Conservation (phyloP, 2,113 vertebrate genomes). For the Larimichthys crocea region DNA sequence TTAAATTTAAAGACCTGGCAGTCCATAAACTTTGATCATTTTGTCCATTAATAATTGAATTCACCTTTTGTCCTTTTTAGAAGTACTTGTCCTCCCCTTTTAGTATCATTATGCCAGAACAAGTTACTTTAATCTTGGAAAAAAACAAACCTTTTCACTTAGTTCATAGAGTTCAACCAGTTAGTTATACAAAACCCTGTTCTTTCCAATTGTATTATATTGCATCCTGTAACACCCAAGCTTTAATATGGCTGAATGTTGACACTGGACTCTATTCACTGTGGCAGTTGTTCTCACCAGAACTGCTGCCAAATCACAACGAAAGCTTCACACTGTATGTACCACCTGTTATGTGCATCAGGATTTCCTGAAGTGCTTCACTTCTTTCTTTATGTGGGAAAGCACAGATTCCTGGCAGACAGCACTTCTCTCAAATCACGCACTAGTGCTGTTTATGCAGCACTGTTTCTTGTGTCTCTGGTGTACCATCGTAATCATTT, state of each 20-base stretch:
- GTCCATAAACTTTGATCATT: conserved; percentile 30
- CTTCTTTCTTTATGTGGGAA: conserved; percentile 57
- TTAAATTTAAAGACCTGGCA: neutral
- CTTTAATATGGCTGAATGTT: conserved; percentile 49
- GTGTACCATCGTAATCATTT: conserved; percentile 10
- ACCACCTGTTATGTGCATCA: conserved; percentile 76
- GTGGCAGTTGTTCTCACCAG: conserved; percentile 65
- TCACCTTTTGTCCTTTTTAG: neutral
- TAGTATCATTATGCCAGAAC: neutral
- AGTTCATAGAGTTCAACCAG: conserved; percentile 37
- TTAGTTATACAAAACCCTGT: neutral
- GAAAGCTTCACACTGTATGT: conserved; percentile 17
- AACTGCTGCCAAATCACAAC: conserved; percentile 49
- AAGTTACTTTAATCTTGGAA: neutral
- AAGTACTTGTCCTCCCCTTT: neutral
- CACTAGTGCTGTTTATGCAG: conserved; percentile 6
- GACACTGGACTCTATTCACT: conserved; percentile 47
- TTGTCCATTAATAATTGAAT: neutral
- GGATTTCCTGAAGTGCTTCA: conserved; percentile 49
- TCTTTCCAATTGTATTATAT: conserved; percentile 51
- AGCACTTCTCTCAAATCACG: conserved; percentile 26
- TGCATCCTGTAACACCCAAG: conserved; percentile 51
- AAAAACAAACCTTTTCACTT: neutral
- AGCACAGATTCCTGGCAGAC: conserved; percentile 47
- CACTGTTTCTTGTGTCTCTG: conserved; percentile 26